Evolutionary conservation across 2,797 vertebrate genomes (phyloP).

Genomic region (Fistularia commersonii): DNA sequence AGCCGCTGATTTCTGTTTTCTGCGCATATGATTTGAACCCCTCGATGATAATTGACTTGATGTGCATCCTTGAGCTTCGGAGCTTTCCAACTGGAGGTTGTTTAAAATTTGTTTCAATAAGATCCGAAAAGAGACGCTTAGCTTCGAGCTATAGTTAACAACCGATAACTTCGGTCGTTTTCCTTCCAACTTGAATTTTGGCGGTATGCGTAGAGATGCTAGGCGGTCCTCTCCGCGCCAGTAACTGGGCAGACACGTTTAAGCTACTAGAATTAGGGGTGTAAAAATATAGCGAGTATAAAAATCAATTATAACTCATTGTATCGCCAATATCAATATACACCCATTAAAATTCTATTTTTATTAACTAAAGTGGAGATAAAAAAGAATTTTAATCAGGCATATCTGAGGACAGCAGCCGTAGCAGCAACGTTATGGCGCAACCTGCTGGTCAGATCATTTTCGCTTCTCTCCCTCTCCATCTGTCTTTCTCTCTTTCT

Average conservation of each 20-base stretch:
- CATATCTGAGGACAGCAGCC: conserved; percentile 5
- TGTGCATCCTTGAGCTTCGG: conserved; percentile 78
- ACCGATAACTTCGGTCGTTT: conserved; percentile 11
- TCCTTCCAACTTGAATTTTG: conserved; percentile 73
- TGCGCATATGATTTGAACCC: conserved; percentile 98
- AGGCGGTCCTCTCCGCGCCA: conserved; percentile 21
- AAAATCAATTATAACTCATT: neutral
- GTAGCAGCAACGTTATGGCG: neutral
- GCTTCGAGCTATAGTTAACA: conserved; percentile 24
- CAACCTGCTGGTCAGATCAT: conserved; percentile 12
- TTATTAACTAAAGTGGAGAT: too few relatives aligned
- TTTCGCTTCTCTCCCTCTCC: too few relatives aligned
- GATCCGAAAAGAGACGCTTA: neutral
- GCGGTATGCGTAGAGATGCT: conserved; percentile 55
- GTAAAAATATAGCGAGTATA: neutral
- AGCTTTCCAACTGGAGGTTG: neutral
- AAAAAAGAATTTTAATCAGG: conserved; percentile 32
- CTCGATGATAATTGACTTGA: conserved; percentile 89
- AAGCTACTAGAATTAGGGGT: neutral
- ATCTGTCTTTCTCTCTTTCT: too few relatives aligned
- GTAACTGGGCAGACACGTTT: neutral
- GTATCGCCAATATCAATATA: too few relatives aligned
- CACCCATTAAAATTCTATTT: too few relatives aligned
- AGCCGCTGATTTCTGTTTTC: conserved; percentile 86
- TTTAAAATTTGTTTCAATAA: neutral